Evolutionary conservation across 2,113 vertebrate genomes (phyloP).

Genomic region (Nibea albiflora): DNA sequence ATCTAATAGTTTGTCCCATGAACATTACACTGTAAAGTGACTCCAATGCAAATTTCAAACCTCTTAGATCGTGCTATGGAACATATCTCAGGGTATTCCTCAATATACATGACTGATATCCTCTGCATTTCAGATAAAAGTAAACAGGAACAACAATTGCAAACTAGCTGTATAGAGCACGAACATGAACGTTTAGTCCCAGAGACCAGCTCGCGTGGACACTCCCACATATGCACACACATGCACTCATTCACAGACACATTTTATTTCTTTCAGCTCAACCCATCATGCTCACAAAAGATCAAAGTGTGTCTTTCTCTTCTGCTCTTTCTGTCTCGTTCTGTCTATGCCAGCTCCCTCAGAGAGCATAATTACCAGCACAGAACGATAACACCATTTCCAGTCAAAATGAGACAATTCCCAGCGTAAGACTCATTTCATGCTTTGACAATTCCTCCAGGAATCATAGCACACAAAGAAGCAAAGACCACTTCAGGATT

Average conservation of each 20-base stretch:
- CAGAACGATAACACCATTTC: conserved; percentile 82
- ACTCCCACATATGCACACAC: conserved; percentile 10
- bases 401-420: conserved; percentile 82
- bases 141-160: background rate
- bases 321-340: conserved; percentile 65
- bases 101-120: background rate
- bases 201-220: conserved; percentile 34
- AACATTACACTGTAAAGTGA: background rate
- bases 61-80: background rate
- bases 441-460: conserved; percentile 83
- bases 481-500: conserved; percentile 77
- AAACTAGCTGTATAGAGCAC: background rate
- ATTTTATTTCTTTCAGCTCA: conserved; percentile 66
- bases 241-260: conserved; percentile 58
- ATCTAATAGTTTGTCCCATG: too few relatives aligned
- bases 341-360: conserved; percentile 70
- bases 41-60: background rate
- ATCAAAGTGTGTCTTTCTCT: conserved; percentile 79
- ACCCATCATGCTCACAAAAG: conserved; percentile 76
- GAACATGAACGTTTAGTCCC: conserved; percentile 30
- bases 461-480: conserved; percentile 80
- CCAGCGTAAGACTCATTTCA: conserved; percentile 82
- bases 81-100: background rate
- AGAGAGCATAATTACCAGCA: conserved; percentile 82
- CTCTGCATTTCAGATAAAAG: conserved; percentile 4